phyloP scores from a whole-genome alignment of 2,113 vertebrate species.

The Acanthisitta chloris region DNA sequence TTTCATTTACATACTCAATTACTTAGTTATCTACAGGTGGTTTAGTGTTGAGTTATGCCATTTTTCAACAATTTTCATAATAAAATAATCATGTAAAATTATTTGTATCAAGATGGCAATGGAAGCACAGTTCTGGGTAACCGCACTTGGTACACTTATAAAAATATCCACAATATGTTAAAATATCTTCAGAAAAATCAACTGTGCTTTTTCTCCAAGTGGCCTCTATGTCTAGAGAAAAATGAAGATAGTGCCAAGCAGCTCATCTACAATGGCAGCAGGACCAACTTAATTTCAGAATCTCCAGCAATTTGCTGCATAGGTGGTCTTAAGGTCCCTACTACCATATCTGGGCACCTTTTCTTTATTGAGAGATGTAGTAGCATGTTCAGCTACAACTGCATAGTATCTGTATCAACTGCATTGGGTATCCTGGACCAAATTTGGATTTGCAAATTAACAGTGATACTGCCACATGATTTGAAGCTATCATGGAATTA shows the following conservation, averaged over 20 bases:
- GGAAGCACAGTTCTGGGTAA: neutral
- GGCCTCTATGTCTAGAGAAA: neutral
- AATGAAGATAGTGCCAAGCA: neutral
- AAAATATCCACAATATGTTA: fast-evolving
- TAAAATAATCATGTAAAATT: neutral
- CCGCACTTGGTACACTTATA: neutral
- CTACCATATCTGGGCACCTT: neutral
- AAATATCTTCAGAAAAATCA: neutral
- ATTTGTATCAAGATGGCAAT: neutral
- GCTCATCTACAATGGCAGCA: neutral
- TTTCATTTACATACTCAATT: neutral
- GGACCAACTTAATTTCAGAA: too few species aligned
- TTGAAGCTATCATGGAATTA: neutral
- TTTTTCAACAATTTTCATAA: neutral
- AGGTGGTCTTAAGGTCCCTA: too few species aligned
- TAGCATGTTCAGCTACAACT: neutral
- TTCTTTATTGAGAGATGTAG: neutral
- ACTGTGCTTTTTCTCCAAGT: neutral
- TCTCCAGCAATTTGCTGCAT: too few species aligned
- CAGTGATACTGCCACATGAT: neutral
- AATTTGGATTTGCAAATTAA: neutral
- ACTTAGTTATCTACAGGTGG: neutral
- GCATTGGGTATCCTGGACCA: neutral
- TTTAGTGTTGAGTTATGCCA: neutral
- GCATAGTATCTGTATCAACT: neutral